phyloP scores from a whole-genome alignment of 2,113 vertebrate species.

The Dasyprocta punctata region DNA sequence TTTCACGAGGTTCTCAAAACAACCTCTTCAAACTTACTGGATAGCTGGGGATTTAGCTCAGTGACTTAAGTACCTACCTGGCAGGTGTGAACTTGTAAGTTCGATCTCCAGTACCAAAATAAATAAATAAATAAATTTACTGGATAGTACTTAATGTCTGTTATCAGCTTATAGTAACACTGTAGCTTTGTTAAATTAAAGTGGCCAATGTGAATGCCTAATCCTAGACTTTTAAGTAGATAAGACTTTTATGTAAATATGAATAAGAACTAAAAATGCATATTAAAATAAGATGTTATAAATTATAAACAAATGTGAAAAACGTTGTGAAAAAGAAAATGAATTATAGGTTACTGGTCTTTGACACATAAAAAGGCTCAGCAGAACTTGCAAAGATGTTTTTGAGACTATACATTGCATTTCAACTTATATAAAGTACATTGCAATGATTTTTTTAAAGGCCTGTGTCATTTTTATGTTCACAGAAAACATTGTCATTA shows the following conservation, averaged over 20 bases:
- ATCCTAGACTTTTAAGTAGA: not conserved
- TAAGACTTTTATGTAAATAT: not conserved
- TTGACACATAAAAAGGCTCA: not conserved
- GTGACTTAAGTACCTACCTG: too few relatives aligned
- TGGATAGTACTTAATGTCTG: not conserved
- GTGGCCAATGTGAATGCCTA: not conserved
- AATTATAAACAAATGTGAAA: not conserved
- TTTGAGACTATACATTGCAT: not conserved
- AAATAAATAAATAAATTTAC: too few relatives aligned
- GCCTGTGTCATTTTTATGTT: not conserved
- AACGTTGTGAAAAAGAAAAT: not conserved
- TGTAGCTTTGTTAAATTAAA: not conserved
- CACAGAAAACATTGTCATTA: not conserved
- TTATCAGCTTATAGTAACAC: not conserved
- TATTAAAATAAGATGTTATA: not conserved
- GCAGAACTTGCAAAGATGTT: not conserved
- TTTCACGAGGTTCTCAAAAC: not conserved
- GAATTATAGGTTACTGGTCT: not conserved
- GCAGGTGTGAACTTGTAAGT: too few relatives aligned
- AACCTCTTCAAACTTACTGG: not conserved
- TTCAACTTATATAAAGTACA: not conserved
- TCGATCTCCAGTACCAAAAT: too few relatives aligned
- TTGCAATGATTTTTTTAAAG: slow-evolving; percentile 2
- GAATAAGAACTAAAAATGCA: not conserved
- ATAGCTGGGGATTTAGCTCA: too few relatives aligned